phyloP scores from a whole-genome alignment of 2,888 invertebrate species.

The Drosophila emarginata region DNA sequence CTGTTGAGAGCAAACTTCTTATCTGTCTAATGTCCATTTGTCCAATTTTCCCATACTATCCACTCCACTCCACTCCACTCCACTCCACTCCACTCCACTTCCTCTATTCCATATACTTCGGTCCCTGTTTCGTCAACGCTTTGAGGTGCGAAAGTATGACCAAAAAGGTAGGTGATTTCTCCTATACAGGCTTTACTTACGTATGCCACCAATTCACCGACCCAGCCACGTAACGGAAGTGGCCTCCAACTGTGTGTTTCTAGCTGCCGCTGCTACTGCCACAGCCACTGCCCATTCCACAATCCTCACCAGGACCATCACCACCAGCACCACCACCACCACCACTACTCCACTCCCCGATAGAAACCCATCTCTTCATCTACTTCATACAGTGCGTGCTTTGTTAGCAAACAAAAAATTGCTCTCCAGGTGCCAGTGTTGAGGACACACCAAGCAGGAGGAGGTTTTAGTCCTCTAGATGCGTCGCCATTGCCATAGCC shows the following conservation, averaged over 20 bases:
- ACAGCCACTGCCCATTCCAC: neutral
- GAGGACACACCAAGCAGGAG: constrained; percentile 6
- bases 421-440: constrained; percentile 65
- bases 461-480: constrained; percentile 34
- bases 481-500: constrained; percentile 16
- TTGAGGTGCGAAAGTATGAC: constrained; percentile 65
- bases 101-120: neutral
- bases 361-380: constrained; percentile 14
- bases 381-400: constrained; percentile 63
- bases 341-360: neutral
- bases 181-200: neutral
- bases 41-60: neutral
- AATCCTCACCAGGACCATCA: neutral
- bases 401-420: constrained; percentile 69
- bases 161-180: constrained; percentile 4
- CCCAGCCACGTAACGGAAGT: constrained; percentile 54
- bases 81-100: neutral
- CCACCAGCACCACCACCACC: neutral
- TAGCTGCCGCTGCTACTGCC: neutral
- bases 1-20: neutral
- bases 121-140: constrained; percentile 6
- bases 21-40: neutral
- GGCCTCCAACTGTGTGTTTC: constrained; percentile 47
- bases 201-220: constrained; percentile 1
- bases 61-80: neutral